Evolutionary conservation across 1,140 invertebrate genomes (phyloP).

Genomic region (Ceratoteleas bidentatus): DNA sequence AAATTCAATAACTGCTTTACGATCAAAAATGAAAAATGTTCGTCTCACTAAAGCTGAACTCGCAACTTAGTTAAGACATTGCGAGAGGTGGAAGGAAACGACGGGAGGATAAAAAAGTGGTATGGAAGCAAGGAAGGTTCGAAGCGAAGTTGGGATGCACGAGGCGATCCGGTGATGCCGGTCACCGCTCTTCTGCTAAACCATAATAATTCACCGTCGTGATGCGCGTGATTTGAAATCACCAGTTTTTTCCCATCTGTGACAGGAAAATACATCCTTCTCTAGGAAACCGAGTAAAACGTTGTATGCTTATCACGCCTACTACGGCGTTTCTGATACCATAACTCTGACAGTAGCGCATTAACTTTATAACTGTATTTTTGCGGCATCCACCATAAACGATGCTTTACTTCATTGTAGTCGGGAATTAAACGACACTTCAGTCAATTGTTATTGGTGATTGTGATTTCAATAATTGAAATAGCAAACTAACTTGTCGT

Average conservation of each 20-base stretch:
- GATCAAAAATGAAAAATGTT: background rate
- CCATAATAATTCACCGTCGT: slow-evolving; percentile 61
- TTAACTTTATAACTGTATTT: slow-evolving; percentile 67
- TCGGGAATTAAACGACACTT: slow-evolving; percentile 23
- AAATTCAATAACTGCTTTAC: no score
- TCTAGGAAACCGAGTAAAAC: slow-evolving; percentile 45
- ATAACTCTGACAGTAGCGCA: slow-evolving; percentile 55
- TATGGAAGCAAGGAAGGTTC: slow-evolving; percentile 42
- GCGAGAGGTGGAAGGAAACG: slow-evolving; percentile 23
- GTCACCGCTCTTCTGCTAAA: slow-evolving; percentile 46
- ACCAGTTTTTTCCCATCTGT: slow-evolving; percentile 47
- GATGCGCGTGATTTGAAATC: slow-evolving; percentile 64
- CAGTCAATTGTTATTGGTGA: slow-evolving; percentile 23
- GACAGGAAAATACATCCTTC: slow-evolving; percentile 62
- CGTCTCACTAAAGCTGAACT: slow-evolving; percentile 15
- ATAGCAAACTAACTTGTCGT: background rate
- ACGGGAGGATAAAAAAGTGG: slow-evolving; percentile 30
- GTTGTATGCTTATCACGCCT: slow-evolving; percentile 67
- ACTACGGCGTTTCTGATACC: slow-evolving; percentile 46
- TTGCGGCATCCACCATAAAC: slow-evolving; percentile 22
- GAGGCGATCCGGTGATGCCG: slow-evolving; percentile 31
- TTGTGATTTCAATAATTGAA: slow-evolving; percentile 26
- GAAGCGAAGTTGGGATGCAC: slow-evolving; percentile 43
- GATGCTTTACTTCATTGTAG: slow-evolving; percentile 33
- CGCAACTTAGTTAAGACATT: slow-evolving; percentile 39